These are phyloP conservation scores for Platycheirus rosarum DNA, from an alignment of 2,888 invertebrate genomes.

Conservation along the genomic window DNA sequence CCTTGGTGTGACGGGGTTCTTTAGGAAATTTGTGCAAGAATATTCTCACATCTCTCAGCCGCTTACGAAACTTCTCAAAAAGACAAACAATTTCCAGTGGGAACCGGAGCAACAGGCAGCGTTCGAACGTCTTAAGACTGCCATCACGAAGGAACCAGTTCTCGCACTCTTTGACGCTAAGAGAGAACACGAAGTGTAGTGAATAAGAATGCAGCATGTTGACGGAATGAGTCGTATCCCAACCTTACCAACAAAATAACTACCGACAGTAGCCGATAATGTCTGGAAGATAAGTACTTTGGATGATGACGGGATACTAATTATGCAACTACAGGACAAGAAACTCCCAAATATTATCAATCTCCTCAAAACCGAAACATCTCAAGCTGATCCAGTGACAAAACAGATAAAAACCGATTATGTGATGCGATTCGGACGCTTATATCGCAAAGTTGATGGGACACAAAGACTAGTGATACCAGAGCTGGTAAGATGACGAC, in stretches of 20 bases:
- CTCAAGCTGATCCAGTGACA: not conserved
- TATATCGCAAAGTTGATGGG: constrained; percentile 5
- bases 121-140: not conserved
- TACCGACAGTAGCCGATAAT: constrained; percentile 25
- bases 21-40: constrained; percentile 60
- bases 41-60: constrained; percentile 1
- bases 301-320: constrained; percentile 14
- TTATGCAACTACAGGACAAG: constrained; percentile 25
- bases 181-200: constrained; percentile 29
- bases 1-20: constrained; percentile 59
- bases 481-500: constrained; percentile 48
- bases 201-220: constrained; percentile 77
- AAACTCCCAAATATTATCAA: constrained; percentile 17
- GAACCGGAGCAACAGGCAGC: not conserved
- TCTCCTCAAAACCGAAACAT: constrained; percentile 8
- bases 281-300: not conserved
- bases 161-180: constrained; percentile 25
- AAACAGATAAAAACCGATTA: constrained; percentile 10
- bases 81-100: not conserved
- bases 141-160: constrained; percentile 23
- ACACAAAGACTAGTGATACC: constrained; percentile 47
- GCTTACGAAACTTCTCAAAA: constrained; percentile 2
- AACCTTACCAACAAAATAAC: constrained; percentile 39
- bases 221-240: constrained; percentile 76
- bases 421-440: not conserved